Percentiles rank a stretch among this genome's conserved stretches.
Conservation (phyloP, 1,140 invertebrate species). For the Acromyrmex echinatior region DNA sequence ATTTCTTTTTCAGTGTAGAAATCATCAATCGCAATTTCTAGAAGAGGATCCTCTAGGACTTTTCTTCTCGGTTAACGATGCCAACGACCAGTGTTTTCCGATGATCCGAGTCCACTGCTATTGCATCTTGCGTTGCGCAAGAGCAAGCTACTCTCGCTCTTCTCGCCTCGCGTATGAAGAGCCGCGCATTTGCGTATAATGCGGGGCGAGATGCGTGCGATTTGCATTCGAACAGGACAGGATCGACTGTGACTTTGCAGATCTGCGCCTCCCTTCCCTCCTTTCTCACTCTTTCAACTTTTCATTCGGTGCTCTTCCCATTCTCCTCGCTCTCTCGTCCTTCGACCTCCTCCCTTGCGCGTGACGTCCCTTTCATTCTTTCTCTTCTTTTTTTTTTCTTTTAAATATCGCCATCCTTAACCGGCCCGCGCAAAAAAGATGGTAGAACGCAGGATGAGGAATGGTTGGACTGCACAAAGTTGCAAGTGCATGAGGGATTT, state of each 20-base stretch:
- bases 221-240: conserved; percentile 67
- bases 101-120: background rate
- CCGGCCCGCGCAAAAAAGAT: background rate
- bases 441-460: conserved; percentile 23
- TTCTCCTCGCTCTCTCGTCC: conserved; percentile 31
- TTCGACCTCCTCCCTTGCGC: conserved; percentile 13
- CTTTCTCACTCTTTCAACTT: background rate
- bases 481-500: conserved; percentile 26
- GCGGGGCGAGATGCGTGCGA: conserved; percentile 61
- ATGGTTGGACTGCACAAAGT: conserved; percentile 45
- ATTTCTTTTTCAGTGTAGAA: background rate
- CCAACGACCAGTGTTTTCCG: conserved; percentile 1
- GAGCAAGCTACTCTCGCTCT: conserved; percentile 9
- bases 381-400: background rate
- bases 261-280: conserved; percentile 26
- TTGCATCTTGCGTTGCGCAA: conserved; percentile 49
- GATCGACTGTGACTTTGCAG: conserved; percentile 56
- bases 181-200: conserved; percentile 66
- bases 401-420: conserved; percentile 8
- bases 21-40: conserved; percentile 2
- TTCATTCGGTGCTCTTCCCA: background rate
- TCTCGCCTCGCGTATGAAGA: conserved; percentile 20
- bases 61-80: background rate
- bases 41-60: background rate
- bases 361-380: background rate